Evolutionary conservation across 2,797 vertebrate species (phyloP), one percentile per base, ranked within the genome.

Genomic region (Holocentrus rufus): DNA sequence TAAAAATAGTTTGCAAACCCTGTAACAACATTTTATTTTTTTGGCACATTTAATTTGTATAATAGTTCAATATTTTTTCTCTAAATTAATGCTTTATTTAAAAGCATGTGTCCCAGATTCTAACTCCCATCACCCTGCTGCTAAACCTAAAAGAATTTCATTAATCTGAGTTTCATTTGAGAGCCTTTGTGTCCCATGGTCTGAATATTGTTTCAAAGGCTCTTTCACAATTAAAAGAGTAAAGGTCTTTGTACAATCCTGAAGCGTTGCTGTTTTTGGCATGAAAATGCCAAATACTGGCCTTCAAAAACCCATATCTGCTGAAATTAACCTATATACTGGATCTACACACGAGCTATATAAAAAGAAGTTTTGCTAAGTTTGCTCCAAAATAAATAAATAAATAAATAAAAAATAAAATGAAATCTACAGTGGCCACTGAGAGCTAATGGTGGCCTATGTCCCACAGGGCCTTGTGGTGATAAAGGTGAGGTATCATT

Each of bases 401-500:
- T 27, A 27, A 27, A 27, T 27, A 27, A 27, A 27, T 27, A 27
- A 27, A 27, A 27, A 27, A 70, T 57, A 76, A 34, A 58, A 31
- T 27, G 55, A 65, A 71, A 39, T 7, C 23, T 57, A 59, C 7
- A 10, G 13, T 42, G 62, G 77, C 80, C 56, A 54, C 27, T 7
- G 25, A 76, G 62, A 85, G 64, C 30, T 54, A 81, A 69, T 73
- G 79, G 71, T 55, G 59, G 80, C 64, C 58, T 63, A 56, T 73
- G 63, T 80, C 49, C 65, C 69, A 65, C 47, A 59, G 61, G 59
- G 61, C 47, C 80, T 68, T 67, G 59, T 54, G 66, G 70, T 44
- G 49, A 68, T 72, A 47, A 72, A 76, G 83, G 72, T 76, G 64
- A 76, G 65, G 72, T 72, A 76, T 80, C 69, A 65, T 81, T 88